Evolutionary conservation across 2,888 invertebrate species (phyloP).

Genomic region (Melanophora roralis): DNA sequence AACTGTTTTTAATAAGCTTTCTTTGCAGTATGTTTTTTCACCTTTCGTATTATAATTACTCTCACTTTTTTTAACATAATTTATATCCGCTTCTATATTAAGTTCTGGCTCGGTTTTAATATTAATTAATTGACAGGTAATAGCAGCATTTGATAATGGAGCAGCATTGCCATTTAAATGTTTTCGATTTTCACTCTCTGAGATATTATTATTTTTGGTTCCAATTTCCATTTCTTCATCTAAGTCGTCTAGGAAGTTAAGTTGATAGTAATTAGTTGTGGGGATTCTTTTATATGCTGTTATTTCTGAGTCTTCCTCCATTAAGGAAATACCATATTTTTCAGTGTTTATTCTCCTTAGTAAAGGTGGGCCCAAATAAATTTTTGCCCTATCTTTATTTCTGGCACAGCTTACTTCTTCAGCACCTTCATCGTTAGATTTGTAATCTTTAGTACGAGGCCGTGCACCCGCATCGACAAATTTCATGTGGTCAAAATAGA

Average conservation of each 20-base stretch:
- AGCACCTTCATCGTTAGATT: background rate
- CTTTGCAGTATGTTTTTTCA: background rate
- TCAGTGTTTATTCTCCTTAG: background rate
- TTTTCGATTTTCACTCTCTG: background rate
- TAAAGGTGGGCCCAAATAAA: background rate
- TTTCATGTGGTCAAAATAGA: constrained; percentile 61
- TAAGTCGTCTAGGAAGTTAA: constrained; percentile 68
- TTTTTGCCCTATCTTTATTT: background rate
- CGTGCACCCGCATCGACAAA: constrained; percentile 54
- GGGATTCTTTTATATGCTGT: constrained; percentile 26
- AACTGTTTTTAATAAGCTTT: background rate
- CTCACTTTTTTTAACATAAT: too few relatives aligned
- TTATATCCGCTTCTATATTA: background rate
- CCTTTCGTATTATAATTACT: background rate
- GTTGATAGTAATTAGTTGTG: constrained; percentile 69
- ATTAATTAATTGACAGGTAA: background rate
- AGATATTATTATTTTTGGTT: constrained; percentile 50
- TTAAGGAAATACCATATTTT: background rate
- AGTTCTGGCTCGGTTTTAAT: background rate
- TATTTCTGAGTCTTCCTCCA: background rate
- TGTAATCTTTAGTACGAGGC: background rate
- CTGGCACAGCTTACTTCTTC: background rate
- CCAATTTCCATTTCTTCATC: constrained; percentile 71
- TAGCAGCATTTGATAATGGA: background rate
- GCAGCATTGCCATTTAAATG: background rate